Evolutionary conservation across 2,888 invertebrate species (phyloP).

Genomic region (Thecophora atra): DNA sequence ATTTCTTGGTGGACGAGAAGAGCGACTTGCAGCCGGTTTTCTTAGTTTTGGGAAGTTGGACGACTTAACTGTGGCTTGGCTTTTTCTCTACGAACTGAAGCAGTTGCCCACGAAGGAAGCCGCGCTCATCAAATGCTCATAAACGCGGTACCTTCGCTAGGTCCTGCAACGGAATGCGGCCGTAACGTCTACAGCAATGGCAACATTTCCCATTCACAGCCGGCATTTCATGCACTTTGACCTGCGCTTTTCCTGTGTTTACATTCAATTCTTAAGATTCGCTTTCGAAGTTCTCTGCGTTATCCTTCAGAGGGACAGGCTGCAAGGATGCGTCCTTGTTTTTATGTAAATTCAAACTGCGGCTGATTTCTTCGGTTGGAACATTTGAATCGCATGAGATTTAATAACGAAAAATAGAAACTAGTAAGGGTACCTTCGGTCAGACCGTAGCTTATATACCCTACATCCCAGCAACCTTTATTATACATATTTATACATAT

Average conservation of each 20-base stretch:
- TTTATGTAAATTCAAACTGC: conserved; percentile 37
- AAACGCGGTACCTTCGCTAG: background rate
- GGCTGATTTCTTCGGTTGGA: too few relatives aligned
- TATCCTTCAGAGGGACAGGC: too few relatives aligned
- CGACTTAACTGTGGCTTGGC: conserved; percentile 24
- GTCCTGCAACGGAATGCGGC: conserved; percentile 36
- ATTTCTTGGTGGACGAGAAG: background rate
- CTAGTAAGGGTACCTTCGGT: too few relatives aligned
- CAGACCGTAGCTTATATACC: too few relatives aligned
- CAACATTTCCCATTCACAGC: conserved; percentile 18
- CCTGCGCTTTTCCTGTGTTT: conserved; percentile 34
- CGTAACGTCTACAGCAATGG: background rate
- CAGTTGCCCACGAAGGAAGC: conserved; percentile 33
- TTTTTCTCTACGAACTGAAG: conserved; percentile 23
- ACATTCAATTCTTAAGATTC: conserved; percentile 29
- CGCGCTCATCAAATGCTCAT: conserved; percentile 36
- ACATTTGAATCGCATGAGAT: too few relatives aligned
- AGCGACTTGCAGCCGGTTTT: conserved; percentile 30
- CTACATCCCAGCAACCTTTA: too few relatives aligned
- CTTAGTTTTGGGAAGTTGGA: background rate
- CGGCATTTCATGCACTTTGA: conserved; percentile 36
- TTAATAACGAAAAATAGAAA: too few relatives aligned
- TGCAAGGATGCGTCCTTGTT: conserved; percentile 16
- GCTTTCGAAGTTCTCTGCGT: background rate
- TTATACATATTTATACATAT: too few relatives aligned